These are phyloP conservation scores for Gibbula magus DNA, from an alignment of 2,888 invertebrate genomes.

Conservation along the genomic window DNA sequence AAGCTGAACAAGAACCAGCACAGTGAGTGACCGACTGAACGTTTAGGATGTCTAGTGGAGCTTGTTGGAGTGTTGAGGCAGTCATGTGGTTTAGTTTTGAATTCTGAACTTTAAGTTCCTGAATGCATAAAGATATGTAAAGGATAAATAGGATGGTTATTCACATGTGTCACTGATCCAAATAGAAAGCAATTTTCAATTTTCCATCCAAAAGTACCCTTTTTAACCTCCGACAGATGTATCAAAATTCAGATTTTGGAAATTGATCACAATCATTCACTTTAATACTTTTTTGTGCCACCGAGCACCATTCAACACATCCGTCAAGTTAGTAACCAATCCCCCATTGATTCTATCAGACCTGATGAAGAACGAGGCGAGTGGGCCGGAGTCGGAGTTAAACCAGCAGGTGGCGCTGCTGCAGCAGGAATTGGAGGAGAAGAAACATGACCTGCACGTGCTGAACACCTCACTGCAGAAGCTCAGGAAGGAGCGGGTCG, in stretches of 20 bases:
- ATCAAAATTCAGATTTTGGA: no score
- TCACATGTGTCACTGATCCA: no score
- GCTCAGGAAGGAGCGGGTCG: constrained; percentile 54
- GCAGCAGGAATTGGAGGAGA: constrained; percentile 62
- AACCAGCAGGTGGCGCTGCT: constrained; percentile 56
- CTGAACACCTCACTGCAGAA: constrained; percentile 63
- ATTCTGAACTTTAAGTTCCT: no score
- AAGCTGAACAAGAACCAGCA: constrained; percentile 52
- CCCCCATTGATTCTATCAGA: background rate
- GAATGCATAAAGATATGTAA: background rate
- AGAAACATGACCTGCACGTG: constrained; percentile 61
- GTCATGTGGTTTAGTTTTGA: no score
- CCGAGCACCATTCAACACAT: no score
- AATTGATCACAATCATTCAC: no score
- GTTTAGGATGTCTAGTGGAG: background rate
- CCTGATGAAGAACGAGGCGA: constrained; percentile 37
- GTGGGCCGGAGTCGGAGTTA: constrained; percentile 54
- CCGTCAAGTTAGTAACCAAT: no score
- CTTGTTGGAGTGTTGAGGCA: background rate
- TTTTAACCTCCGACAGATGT: no score
- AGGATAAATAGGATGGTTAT: background rate
- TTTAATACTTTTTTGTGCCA: no score
- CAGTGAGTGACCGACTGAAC: constrained; percentile 29
- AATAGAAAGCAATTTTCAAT: no score
- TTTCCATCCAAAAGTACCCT: no score